phyloP scores from a whole-genome alignment of 2,888 invertebrate species.

The Petrolisthes manimaculis region DNA sequence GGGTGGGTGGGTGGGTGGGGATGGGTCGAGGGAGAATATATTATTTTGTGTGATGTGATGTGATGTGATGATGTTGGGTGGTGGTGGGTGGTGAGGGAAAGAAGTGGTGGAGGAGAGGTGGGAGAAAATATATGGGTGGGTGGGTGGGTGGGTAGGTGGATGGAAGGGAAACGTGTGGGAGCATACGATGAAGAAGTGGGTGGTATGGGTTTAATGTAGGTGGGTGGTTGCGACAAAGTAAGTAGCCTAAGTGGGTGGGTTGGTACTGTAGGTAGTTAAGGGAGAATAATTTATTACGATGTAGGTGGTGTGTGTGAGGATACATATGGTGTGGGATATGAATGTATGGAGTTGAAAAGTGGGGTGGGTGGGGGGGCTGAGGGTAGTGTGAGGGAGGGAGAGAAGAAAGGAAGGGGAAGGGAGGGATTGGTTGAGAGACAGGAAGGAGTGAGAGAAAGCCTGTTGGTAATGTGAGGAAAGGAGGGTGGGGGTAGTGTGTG shows the following conservation, averaged over 20 bases:
- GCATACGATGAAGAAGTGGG: no score
- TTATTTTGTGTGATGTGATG: background rate
- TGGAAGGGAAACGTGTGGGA: no score
- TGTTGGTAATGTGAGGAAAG: no score
- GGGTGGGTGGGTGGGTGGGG: background rate
- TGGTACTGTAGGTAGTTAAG: no score
- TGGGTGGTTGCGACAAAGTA: no score
- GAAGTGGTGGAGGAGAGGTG: background rate
- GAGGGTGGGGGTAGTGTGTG: background rate
- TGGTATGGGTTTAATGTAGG: background rate
- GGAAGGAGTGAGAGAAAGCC: no score
- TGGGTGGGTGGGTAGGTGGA: background rate
- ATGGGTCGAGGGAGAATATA: background rate
- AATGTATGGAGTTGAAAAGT: background rate
- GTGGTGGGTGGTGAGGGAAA: background rate
- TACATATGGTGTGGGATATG: background rate
- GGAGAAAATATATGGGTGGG: background rate
- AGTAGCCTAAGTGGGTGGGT: no score
- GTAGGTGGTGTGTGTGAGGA: no score
- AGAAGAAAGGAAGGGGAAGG: no score
- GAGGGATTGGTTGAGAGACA: no score
- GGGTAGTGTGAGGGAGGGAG: background rate
- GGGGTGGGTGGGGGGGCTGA: background rate
- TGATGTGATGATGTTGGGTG: background rate
- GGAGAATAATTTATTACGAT: no score